Percentiles rank a stretch among this genome's conserved stretches.
These are phyloP conservation scores for Rhopalosiphum nymphaeae DNA, from an alignment of 2,888 invertebrate species.

Conservation along the genomic window DNA sequence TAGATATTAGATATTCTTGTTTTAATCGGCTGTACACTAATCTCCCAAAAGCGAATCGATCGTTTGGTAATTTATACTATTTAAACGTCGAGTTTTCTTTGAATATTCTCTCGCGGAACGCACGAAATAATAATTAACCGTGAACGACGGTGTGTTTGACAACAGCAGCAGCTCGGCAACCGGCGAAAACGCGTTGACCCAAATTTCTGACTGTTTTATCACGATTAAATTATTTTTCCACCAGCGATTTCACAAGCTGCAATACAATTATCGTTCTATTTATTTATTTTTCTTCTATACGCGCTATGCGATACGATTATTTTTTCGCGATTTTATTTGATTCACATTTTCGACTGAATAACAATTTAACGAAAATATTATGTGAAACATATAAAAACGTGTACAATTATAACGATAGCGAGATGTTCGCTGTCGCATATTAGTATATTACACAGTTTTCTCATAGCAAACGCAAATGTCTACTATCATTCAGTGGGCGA, in stretches of 20 bases:
- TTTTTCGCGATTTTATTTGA: not conserved
- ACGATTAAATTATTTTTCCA: constrained; percentile 34
- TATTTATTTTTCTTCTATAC: not conserved
- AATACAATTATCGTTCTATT: constrained; percentile 16
- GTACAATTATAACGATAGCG: not conserved
- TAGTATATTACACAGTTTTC: not conserved
- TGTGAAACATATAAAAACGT: not conserved
- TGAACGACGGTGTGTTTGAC: constrained; percentile 34
- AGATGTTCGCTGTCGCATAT: not conserved
- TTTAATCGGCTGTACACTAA: not conserved
- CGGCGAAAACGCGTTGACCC: constrained; percentile 46
- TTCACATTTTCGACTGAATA: not conserved
- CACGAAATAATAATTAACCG: constrained; percentile 43
- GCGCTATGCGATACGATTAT: not conserved
- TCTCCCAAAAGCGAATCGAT: constrained; percentile 5
- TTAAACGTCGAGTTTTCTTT: constrained; percentile 7
- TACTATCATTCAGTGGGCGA: not conserved
- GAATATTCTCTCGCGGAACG: constrained; percentile 23
- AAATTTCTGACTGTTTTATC: constrained; percentile 46
- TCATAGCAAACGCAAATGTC: not conserved
- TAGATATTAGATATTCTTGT: not conserved
- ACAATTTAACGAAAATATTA: not conserved
- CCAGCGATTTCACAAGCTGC: constrained; percentile 27
- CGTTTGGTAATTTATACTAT: not conserved
- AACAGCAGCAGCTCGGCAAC: not conserved